These are phyloP conservation scores for Perodicticus potto DNA, from an alignment of 2,797 vertebrate genomes.

Conservation along the genomic window DNA sequence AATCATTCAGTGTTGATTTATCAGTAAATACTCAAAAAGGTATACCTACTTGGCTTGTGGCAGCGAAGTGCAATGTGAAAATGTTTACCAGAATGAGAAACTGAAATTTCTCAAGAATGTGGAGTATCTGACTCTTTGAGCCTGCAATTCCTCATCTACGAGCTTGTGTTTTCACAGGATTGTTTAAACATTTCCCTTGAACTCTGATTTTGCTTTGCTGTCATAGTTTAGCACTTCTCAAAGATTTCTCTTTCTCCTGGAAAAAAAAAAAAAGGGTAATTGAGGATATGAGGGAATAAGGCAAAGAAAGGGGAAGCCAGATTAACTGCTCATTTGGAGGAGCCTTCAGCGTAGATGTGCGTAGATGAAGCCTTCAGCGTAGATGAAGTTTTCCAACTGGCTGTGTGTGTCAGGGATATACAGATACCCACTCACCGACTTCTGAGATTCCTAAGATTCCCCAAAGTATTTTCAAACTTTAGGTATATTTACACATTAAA, in stretches of 20 bases:
- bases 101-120: conserved; percentile 12
- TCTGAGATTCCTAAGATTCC: background rate
- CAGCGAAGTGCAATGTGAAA: background rate
- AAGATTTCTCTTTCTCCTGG: background rate
- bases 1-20: background rate
- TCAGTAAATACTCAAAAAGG: conserved; percentile 14
- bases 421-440: background rate
- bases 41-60: background rate
- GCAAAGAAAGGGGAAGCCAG: background rate
- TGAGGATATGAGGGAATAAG: background rate
- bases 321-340: background rate
- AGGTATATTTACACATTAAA: background rate
- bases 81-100: conserved; percentile 35
- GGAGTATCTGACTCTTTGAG: conserved; percentile 17
- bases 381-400: too few species aligned
- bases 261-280: background rate
- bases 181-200: background rate
- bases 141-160: background rate
- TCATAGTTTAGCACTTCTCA: background rate
- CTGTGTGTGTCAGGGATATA: background rate
- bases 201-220: background rate
- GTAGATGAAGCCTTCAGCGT: background rate
- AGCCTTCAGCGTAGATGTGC: background rate
- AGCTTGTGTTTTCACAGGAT: background rate
- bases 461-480: conserved; percentile 3